Percentiles rank a stretch among this genome's conserved stretches.
Conservation (phyloP, 2,113 vertebrate species). For the Microcebus jonahi region DNA sequence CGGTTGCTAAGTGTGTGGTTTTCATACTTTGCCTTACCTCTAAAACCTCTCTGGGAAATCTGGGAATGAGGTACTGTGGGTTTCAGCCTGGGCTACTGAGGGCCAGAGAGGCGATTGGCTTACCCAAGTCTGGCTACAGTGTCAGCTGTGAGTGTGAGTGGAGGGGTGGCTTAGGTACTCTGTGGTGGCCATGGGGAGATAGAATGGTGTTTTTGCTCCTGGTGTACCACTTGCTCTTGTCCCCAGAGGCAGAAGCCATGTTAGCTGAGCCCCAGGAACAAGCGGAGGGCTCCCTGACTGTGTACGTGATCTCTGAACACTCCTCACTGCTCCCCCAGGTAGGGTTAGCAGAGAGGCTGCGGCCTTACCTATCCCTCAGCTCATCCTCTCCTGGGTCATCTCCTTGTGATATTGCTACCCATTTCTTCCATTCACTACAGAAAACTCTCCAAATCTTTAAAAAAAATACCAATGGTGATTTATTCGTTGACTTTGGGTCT, state of each 20-base stretch:
- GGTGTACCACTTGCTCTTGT: not conserved
- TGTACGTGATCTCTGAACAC: slow-evolving; percentile 91
- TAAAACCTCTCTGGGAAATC: slow-evolving; percentile 13
- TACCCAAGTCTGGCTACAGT: not conserved
- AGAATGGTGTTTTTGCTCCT: slow-evolving; percentile 21
- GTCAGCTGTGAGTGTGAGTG: not conserved
- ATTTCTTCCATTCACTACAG: not conserved
- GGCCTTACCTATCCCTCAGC: not conserved
- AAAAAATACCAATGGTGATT: not conserved
- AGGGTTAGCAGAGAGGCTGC: not conserved
- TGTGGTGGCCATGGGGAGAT: not conserved
- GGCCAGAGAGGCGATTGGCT: not conserved
- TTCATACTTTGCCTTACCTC: slow-evolving; percentile 1
- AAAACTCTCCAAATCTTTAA: not conserved
- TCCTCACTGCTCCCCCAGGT: slow-evolving; percentile 92
- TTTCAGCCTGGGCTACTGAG: not conserved
- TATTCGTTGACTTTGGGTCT: slow-evolving; percentile 14
- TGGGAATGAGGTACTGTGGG: not conserved
- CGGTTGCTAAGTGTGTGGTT: not conserved
- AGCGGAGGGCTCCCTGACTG: slow-evolving; percentile 88
- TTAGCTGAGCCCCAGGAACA: slow-evolving; percentile 86
- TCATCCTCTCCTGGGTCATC: not conserved
- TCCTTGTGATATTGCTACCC: not conserved
- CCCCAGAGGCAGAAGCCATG: slow-evolving; percentile 89
- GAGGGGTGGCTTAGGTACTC: not conserved